phyloP scores from a whole-genome alignment of 2,113 vertebrate species.

The Cardinalis cardinalis region DNA sequence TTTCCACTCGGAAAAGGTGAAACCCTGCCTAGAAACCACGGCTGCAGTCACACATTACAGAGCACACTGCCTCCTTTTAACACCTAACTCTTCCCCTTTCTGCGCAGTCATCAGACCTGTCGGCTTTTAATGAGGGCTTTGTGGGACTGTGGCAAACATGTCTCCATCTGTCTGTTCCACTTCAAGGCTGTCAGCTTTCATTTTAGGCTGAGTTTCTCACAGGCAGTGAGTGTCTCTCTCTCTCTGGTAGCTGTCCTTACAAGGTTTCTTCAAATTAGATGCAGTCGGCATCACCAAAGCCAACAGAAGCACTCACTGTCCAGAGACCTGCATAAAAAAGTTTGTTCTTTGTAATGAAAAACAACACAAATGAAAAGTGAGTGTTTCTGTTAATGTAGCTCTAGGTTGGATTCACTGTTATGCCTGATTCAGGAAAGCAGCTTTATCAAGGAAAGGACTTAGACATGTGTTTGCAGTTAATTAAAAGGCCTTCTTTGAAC shows the following conservation, averaged over 20 bases:
- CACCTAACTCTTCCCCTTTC: conserved; percentile 29
- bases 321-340: background rate
- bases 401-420: background rate
- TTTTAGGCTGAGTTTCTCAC: background rate
- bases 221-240: background rate
- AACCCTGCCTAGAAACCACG: background rate
- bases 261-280: conserved; percentile 8
- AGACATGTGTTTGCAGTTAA: background rate
- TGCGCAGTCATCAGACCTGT: conserved; percentile 31
- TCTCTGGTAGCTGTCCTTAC: conserved; percentile 21
- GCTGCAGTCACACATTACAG: background rate
- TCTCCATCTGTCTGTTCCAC: conserved; percentile 52
- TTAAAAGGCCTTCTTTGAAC: background rate
- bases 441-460: conserved; percentile 7
- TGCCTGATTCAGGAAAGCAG: background rate
- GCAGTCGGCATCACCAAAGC: background rate
- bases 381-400: background rate
- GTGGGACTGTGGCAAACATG: conserved; percentile 30
- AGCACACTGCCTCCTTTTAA: background rate
- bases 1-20: conserved; percentile 25
- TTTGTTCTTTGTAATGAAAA: background rate
- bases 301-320: background rate
- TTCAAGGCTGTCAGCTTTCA: conserved; percentile 47
- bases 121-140: conserved; percentile 34
- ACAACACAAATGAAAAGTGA: background rate